phyloP scores from a whole-genome alignment of 2,113 vertebrate species.

The Hydrolagus affinis region DNA sequence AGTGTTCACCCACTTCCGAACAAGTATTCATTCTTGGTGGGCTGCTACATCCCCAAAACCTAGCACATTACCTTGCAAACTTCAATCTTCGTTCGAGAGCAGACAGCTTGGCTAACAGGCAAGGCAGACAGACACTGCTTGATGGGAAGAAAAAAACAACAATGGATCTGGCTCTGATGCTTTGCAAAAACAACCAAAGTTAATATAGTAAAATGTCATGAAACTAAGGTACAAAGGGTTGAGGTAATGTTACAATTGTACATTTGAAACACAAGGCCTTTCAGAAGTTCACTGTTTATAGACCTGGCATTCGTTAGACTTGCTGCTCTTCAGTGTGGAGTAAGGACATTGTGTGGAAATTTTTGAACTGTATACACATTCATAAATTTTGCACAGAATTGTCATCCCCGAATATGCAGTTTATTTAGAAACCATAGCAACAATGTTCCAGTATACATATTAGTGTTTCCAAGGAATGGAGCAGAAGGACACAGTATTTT shows the following conservation, averaged over 20 bases:
- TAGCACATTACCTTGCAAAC: no score
- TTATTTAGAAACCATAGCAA: conserved; percentile 24
- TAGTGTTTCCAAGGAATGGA: not conserved
- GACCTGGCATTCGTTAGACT: not conserved
- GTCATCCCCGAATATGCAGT: not conserved
- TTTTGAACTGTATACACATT: not conserved
- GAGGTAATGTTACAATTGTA: not conserved
- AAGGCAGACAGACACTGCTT: no score
- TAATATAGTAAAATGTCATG: not conserved
- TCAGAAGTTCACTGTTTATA: conserved; percentile 2
- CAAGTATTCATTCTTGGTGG: no score
- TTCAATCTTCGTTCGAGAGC: no score
- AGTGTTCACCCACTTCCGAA: no score
- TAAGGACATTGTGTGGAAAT: not conserved
- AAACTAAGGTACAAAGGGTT: not conserved
- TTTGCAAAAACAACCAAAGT: not conserved
- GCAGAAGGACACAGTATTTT: not conserved
- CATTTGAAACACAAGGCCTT: not conserved
- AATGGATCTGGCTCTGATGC: not conserved
- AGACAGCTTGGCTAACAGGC: no score
- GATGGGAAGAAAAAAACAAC: no score
- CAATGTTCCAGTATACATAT: not conserved
- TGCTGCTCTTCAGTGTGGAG: not conserved
- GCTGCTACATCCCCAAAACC: no score
- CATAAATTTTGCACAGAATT: conserved; percentile 7